phyloP scores from a whole-genome alignment of 2,888 invertebrate species.

The Hydrotaea diabolus region DNA sequence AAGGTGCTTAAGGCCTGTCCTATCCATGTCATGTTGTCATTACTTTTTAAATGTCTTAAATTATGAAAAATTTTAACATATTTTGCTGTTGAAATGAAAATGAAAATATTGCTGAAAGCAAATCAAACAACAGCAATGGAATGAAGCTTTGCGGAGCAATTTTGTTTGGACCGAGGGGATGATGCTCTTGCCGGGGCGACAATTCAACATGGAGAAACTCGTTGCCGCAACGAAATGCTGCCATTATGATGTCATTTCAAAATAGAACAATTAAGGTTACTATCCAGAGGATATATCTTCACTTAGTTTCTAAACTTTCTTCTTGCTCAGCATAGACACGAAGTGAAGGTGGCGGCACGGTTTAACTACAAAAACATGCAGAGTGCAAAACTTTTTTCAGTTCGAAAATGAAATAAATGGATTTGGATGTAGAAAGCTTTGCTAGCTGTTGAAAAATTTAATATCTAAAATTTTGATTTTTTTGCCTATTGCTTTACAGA shows the following conservation, averaged over 20 bases:
- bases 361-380: too few species aligned
- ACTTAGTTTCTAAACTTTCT: too few species aligned
- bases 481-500: too few species aligned
- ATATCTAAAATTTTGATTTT: too few species aligned
- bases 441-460: too few species aligned
- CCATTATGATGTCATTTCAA: slow-evolving; percentile 20
- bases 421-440: too few species aligned
- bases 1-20: slow-evolving; percentile 52
- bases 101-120: slow-evolving; percentile 48
- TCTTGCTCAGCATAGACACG: too few species aligned
- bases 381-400: too few species aligned
- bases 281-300: not conserved
- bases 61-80: slow-evolving; percentile 40
- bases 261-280: slow-evolving; percentile 23
- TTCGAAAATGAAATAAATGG: too few species aligned
- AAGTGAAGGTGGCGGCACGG: too few species aligned
- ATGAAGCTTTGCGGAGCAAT: not conserved
- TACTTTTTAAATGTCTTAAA: slow-evolving; percentile 53
- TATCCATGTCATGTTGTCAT: slow-evolving; percentile 64
- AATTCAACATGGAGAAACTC: slow-evolving; percentile 1
- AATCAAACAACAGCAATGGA: slow-evolving; percentile 4
- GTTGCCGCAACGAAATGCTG: not conserved
- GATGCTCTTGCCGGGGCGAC: not conserved
- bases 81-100: slow-evolving; percentile 55
- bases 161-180: too few species aligned